These are phyloP conservation scores for Doryteuthis pealeii DNA, from an alignment of 1,140 invertebrate genomes.

Conservation along the genomic window DNA sequence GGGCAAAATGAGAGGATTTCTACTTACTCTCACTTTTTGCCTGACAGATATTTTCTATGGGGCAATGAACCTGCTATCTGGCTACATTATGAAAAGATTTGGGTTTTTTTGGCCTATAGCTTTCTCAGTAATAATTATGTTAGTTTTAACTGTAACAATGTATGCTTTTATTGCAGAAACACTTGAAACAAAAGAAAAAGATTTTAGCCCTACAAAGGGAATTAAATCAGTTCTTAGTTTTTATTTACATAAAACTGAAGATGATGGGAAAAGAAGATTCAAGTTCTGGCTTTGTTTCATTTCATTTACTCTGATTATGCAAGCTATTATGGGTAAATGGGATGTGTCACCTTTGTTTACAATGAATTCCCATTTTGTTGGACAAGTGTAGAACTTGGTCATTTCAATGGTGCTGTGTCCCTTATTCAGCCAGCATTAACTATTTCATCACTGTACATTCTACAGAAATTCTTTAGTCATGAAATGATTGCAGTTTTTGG, in stretches of 20 bases:
- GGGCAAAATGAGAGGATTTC: slow-evolving; percentile 14
- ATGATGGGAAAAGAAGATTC: neutral
- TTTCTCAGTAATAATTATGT: slow-evolving; percentile 9
- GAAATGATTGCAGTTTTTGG: slow-evolving; percentile 15
- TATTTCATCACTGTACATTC: slow-evolving; percentile 11
- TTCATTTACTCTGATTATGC: neutral
- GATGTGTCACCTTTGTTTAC: slow-evolving; percentile 16
- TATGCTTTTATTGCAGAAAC: slow-evolving; percentile 19
- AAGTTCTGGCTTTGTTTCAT: slow-evolving; percentile 21
- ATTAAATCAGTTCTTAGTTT: neutral
- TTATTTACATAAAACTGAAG: slow-evolving; percentile 11
- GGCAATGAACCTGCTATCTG: slow-evolving; percentile 8
- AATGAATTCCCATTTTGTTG: slow-evolving; percentile 27
- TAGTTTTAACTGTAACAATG: slow-evolving; percentile 11
- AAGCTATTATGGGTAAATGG: slow-evolving; percentile 14
- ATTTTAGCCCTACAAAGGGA: neutral
- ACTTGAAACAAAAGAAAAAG: neutral
- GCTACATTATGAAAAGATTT: slow-evolving; percentile 18
- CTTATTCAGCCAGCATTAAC: slow-evolving; percentile 8
- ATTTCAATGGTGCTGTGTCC: neutral
- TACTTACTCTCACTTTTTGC: slow-evolving; percentile 12
- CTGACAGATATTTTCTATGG: slow-evolving; percentile 12
- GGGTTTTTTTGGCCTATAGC: slow-evolving; percentile 19
- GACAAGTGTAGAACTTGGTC: slow-evolving; percentile 23
- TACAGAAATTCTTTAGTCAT: slow-evolving; percentile 18